Base-by-base conservation (phyloP, 2,888 invertebrate genomes). In the Dromius quadrimaculatus region DNA sequence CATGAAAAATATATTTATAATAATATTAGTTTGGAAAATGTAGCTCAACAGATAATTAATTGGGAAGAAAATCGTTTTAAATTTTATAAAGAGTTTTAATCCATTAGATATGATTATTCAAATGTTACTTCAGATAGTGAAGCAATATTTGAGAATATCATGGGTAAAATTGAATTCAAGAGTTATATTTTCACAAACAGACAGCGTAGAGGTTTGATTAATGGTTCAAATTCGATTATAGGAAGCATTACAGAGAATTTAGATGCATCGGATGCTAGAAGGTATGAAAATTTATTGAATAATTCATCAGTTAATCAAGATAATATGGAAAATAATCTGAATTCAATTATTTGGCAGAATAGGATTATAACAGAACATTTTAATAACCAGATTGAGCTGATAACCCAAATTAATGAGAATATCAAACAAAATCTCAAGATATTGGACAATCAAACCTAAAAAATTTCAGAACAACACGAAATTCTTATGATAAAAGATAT, bases 1-100 rank as follows among this genome's bases (percentile, higher is more conserved):
- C 41, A 41, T 13, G 41, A 41, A 41, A 41, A 11, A 11, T 41
- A 41, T 13, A 41, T 41, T 41, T 41, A 41, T n/a, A 41, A 5
- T 9, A n/a, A n/a, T n/a, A n/a, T n/a, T n/a, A n/a, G n/a, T n/a
- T n/a, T n/a, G n/a, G n/a, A n/a, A n/a, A n/a, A n/a, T n/a, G n/a
- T n/a, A n/a, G n/a, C n/a, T n/a, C n/a, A n/a, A n/a, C n/a, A n/a
- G n/a, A n/a, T n/a, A 41, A 9, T 3, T 41, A 41, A 41, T 41
- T 41, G 4, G 3, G 11, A n/a, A 41, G 41, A 5, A 41, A 41
- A 41, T 9, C 5, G 9, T 32, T 32, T n/a, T n/a, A n/a, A n/a
- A n/a, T n/a, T n/a, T n/a, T n/a, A n/a, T n/a, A n/a, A n/a, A n/a
- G n/a, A n/a, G n/a, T n/a, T n/a, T n/a, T n/a, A n/a, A n/a, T n/a